Conservation (phyloP, 2,888 invertebrate genomes). For the Caenorhabditis macrosperma region DNA sequence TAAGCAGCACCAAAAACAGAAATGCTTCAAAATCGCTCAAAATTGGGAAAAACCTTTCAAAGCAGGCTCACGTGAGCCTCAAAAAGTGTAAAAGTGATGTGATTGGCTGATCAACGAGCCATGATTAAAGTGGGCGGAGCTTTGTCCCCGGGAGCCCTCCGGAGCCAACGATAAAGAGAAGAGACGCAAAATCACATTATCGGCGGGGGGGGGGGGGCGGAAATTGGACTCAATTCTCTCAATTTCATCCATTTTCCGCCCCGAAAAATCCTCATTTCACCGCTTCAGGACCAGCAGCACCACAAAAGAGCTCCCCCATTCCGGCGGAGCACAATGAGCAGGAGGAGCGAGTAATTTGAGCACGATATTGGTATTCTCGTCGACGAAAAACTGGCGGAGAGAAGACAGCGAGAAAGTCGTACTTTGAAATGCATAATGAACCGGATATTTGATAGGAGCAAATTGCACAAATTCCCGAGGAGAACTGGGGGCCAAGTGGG, state of each 20-base stretch:
- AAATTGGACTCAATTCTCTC: slow-evolving; percentile 20
- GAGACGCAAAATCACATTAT: slow-evolving; percentile 34
- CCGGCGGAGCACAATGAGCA: too few species aligned
- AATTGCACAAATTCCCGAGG: too few species aligned
- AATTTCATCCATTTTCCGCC: background rate
- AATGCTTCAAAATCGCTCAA: too few species aligned
- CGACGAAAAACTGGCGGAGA: background rate
- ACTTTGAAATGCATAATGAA: slow-evolving; percentile 56
- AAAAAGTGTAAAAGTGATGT: slow-evolving; percentile 11
- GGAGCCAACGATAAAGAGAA: background rate
- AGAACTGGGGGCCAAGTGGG: slow-evolving; percentile 9
- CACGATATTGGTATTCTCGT: slow-evolving; percentile 38
- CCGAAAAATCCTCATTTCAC: background rate
- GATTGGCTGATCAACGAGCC: slow-evolving; percentile 16
- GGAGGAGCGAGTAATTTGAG: slow-evolving; percentile 38
- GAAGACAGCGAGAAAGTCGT: background rate
- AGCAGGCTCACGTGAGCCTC: too few species aligned
- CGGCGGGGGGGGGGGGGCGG: background rate
- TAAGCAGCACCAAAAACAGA: too few species aligned
- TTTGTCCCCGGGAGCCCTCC: background rate
- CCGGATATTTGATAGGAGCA: slow-evolving; percentile 50
- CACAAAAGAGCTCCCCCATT: too few species aligned
- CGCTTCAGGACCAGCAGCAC: too few species aligned
- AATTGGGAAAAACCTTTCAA: too few species aligned
- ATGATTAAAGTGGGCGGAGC: slow-evolving; percentile 42